Percentiles rank a stretch among this genome's conserved stretches.
phyloP scores from a whole-genome alignment of 2,888 invertebrate species.

The Bellardia bayeri region DNA sequence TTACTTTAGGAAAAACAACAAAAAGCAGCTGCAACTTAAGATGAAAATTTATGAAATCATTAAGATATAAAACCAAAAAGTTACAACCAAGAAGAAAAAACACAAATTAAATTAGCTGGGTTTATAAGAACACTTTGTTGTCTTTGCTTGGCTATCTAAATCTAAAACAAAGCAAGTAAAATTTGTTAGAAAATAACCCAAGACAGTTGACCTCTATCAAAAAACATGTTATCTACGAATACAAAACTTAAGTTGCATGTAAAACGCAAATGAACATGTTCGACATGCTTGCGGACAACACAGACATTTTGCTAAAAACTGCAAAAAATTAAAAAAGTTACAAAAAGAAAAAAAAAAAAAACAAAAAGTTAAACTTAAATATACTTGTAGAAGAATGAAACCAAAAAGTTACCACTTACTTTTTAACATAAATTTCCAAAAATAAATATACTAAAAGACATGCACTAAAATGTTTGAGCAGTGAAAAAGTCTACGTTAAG shows the following conservation, averaged over 20 bases:
- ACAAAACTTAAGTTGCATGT: slow-evolving; percentile 54
- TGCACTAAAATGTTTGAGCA: not conserved
- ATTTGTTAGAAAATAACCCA: slow-evolving; percentile 24
- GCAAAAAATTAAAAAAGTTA: not conserved
- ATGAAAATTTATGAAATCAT: not conserved
- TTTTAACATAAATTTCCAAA: slow-evolving; percentile 26
- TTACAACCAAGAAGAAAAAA: not conserved
- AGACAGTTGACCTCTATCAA: slow-evolving; percentile 35
- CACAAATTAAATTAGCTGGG: not conserved
- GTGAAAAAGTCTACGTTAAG: not conserved
- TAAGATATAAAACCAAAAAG: not conserved
- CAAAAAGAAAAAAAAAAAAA: slow-evolving; percentile 1
- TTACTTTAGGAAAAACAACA: not conserved
- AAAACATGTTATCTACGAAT: slow-evolving; percentile 24
- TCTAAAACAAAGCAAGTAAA: not conserved
- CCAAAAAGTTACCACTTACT: slow-evolving; percentile 50
- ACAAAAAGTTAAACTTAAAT: slow-evolving; percentile 35
- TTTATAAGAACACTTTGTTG: no score
- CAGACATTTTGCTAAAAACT: not conserved
- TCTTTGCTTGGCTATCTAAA: not conserved
- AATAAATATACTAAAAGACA: slow-evolving; percentile 29
- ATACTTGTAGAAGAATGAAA: slow-evolving; percentile 11
- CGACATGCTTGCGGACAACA: slow-evolving; percentile 24
- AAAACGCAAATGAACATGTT: slow-evolving; percentile 60
- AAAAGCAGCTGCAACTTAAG: not conserved